phyloP scores from a whole-genome alignment of 2,888 invertebrate species.

The Falcaria lacertinaria region DNA sequence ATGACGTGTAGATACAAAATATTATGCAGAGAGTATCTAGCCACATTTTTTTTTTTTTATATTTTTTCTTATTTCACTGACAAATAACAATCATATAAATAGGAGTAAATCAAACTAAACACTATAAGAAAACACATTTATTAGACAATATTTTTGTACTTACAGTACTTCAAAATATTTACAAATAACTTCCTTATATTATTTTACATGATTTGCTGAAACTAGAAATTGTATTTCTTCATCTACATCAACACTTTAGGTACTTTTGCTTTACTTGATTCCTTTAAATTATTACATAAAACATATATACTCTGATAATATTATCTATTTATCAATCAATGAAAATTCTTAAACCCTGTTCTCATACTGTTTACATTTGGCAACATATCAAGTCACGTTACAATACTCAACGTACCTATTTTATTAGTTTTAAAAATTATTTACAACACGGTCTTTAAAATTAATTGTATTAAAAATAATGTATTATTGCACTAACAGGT shows the following conservation, averaged over 20 bases:
- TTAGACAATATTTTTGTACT: constrained; percentile 47
- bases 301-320: too few species aligned
- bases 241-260: constrained; percentile 6
- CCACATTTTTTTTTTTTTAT: too few species aligned
- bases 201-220: constrained; percentile 19
- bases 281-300: constrained; percentile 2
- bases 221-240: constrained; percentile 18
- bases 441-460: constrained; percentile 5
- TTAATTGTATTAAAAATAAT: not conserved
- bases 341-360: constrained; percentile 36
- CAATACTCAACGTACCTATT: constrained; percentile 22
- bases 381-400: constrained; percentile 39
- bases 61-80: too few species aligned
- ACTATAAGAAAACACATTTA: constrained; percentile 54
- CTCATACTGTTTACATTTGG: constrained; percentile 38
- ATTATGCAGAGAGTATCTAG: too few species aligned
- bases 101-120: constrained; percentile 10
- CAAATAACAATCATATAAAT: too few species aligned
- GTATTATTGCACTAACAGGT: constrained; percentile 27
- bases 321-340: too few species aligned
- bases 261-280: not conserved
- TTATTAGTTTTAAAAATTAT: constrained; percentile 7
- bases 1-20: too few species aligned
- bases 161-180: constrained; percentile 54
- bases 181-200: constrained; percentile 29